Base-by-base conservation (phyloP, 2,797 vertebrate species). In the Rhyacichthys aspro region DNA sequence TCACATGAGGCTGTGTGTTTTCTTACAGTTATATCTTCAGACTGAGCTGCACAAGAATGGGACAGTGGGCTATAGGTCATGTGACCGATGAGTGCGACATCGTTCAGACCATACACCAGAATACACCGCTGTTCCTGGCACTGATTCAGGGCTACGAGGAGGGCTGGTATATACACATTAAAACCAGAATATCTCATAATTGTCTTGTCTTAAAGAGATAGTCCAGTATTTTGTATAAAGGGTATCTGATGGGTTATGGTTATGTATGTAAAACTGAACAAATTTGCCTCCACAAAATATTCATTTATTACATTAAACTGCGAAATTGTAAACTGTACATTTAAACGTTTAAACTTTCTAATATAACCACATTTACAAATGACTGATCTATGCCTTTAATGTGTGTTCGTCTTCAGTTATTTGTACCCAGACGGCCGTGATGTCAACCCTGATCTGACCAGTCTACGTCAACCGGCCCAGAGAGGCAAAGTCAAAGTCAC, bases 61-160 rank as follows among this genome's bases (percentile, higher is more conserved):
- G 95, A 7, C 91, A 94, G 52, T 96, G 95, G 95, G 95, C 95
- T 3, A 94, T 97, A 8, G 95, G 95, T 4, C 92, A 95, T 1
- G 95, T 96, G 79, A 94, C 87, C 9, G 11, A 46, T 1, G 86
- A 90, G 0, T 90, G 94, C 5, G 73, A 33, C 67, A 91, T 96
- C 55, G 48, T 95, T 37, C 95, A 96, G 82, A 95, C 93, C 54
- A 96, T 96, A 44, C 91, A 93, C 14, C 82, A 93, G 65, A 90
- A 94, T 58, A 90, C 67, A 17, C 91, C 95, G 12, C 88, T 97
- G 37, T 93, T 83, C 81, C 80, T 91, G 72, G 91, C 91, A 0
- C 93, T 97, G 44, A 85, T 92, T 54, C 83, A 94, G 47, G 95
- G 95, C 64, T 91, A 92, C 56, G 91, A 79, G 45, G 92, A 94